Conservation (phyloP, 2,888 invertebrate genomes). For the Tryphoninae sp. region DNA sequence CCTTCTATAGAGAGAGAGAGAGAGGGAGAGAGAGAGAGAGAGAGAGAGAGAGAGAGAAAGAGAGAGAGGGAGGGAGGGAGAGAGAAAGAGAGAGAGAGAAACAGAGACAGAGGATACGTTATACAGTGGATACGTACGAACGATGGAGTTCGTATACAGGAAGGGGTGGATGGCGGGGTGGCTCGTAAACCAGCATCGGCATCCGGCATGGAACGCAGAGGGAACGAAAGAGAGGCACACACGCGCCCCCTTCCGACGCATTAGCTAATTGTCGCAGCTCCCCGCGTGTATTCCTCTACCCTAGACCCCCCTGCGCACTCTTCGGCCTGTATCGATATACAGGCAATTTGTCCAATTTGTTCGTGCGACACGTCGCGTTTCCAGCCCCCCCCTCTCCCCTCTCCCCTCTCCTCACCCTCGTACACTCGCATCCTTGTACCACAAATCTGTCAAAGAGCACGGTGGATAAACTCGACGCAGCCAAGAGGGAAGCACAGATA, state of each 20-base stretch:
- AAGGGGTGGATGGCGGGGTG: constrained; percentile 29
- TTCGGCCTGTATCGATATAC: constrained; percentile 59
- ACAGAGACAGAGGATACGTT: not conserved
- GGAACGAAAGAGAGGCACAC: constrained; percentile 9
- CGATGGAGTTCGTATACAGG: constrained; percentile 28
- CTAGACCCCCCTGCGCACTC: constrained; percentile 7
- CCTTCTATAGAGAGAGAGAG: not conserved
- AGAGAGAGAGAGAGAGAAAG: not conserved
- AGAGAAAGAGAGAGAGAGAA: not conserved
- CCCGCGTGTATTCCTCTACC: not conserved
- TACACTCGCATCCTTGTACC: not conserved
- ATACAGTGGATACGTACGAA: constrained; percentile 3
- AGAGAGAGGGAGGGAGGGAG: not conserved
- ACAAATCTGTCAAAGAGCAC: constrained; percentile 57
- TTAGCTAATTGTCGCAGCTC: constrained; percentile 78
- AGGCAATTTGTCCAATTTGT: constrained; percentile 66
- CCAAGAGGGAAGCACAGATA: constrained; percentile 6
- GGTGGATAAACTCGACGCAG: not conserved
- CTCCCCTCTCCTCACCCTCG: too few relatives aligned
- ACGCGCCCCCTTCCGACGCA: constrained; percentile 70
- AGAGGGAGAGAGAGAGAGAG: not conserved
- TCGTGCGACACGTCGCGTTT: constrained; percentile 59
- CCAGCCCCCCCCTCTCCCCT: constrained; percentile 21
- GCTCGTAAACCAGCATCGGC: constrained; percentile 69
- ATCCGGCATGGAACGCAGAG: constrained; percentile 36